Conservation (phyloP, 2,888 invertebrate species). For the Drosophila lacicola region DNA sequence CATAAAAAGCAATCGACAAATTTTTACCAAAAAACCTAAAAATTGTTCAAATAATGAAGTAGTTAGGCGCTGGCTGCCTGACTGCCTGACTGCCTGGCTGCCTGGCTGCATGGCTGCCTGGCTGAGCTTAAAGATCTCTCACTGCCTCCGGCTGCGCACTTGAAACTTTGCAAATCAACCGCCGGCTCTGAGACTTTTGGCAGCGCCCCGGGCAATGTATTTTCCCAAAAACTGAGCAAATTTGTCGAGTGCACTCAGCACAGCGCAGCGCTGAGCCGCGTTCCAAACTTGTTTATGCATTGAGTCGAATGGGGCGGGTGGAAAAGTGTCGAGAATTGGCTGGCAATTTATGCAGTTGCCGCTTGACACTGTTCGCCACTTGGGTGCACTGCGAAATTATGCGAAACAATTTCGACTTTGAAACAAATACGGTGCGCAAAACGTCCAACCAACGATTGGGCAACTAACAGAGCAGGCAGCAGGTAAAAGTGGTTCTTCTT, state of each 20-base stretch:
- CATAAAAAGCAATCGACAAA: slow-evolving; percentile 71
- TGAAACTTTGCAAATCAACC: slow-evolving; percentile 61
- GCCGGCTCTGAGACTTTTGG: slow-evolving; percentile 35
- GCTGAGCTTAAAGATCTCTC: slow-evolving; percentile 29
- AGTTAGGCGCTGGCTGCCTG: not conserved
- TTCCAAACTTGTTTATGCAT: slow-evolving; percentile 67
- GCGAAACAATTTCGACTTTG: slow-evolving; percentile 74
- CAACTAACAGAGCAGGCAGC: slow-evolving; percentile 37
- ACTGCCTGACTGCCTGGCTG: not conserved
- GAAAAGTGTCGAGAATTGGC: slow-evolving; percentile 23
- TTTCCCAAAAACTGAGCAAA: slow-evolving; percentile 68
- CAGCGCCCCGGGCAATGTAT: slow-evolving; percentile 32
- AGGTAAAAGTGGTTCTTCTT: slow-evolving; percentile 40
- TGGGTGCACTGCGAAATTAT: slow-evolving; percentile 69
- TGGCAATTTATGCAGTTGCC: slow-evolving; percentile 60
- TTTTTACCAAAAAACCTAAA: slow-evolving; percentile 64
- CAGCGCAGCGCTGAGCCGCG: slow-evolving; percentile 48
- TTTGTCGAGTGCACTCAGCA: slow-evolving; percentile 70
- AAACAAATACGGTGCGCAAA: slow-evolving; percentile 52
- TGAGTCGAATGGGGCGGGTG: not conserved
- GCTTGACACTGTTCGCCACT: slow-evolving; percentile 76
- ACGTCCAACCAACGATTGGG: slow-evolving; percentile 20
- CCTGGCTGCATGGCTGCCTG: not conserved
- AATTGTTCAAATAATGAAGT: slow-evolving; percentile 31
- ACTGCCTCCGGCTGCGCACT: slow-evolving; percentile 25